Evolutionary conservation across 2,797 vertebrate species (phyloP), one percentile per base, ranked within the genome.

Genomic region (Poecilia picta): DNA sequence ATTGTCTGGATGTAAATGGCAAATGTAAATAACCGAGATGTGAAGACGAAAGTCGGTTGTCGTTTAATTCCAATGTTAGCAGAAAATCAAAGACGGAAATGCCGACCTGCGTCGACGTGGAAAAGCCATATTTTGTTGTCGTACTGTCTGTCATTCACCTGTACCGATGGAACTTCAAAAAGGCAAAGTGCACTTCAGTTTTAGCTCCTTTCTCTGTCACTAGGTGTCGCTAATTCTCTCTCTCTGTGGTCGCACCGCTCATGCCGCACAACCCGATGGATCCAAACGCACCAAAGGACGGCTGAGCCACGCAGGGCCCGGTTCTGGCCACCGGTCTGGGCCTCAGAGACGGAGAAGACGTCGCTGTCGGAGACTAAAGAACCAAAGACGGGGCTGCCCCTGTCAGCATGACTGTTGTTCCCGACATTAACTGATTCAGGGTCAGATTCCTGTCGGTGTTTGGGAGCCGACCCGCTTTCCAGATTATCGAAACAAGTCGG

Each of bases 71-170:
- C 73, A 77, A 85, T 79, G 70, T 87, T 72, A 57, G 43, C 80
- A 73, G 80, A 25, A 53, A 90, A 85, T 89, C 87, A 91, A 93
- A 90, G 90, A 92, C 78, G 74, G 74, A 87, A 86, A 82, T 79
- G 87, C 86, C 87, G 88, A 82, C 76, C 1, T 72, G 45, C 76
- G 83, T 82, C 77, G 90, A 87, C 85, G 73, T 74, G 71, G 81
- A 92, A 90, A 94, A 95, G 93, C 94, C 93, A 95, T 94, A 93
- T 73, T 80, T 89, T 85, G 78, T 84, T 81, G 78, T 83, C 66
- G 74, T 85, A 81, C 74, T 64, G 49, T 49, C 70, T 86, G 64
- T 89, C 57, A 23, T 75, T 74, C 75, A 83, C 74, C 73, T 89
- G 75, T 82, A 41, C 31, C 72, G 68, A 81, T 68, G 74, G 79